phyloP scores from a whole-genome alignment of 2,888 invertebrate genomes.

The Cataglyphis cursor region DNA sequence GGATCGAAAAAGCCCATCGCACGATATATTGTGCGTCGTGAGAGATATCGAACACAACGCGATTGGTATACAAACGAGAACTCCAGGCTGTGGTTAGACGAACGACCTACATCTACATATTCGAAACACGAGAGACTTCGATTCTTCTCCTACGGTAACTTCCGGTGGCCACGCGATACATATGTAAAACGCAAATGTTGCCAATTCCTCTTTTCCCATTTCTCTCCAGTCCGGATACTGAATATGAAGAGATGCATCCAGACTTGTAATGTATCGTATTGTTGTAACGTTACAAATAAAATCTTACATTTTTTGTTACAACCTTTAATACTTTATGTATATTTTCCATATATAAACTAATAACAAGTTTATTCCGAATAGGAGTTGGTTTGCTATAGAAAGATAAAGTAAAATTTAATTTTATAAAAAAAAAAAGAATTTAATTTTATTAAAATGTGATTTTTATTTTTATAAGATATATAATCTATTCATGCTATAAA shows the following conservation, averaged over 20 bases:
- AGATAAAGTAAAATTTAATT: neutral
- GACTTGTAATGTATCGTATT: constrained; percentile 29
- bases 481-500: neutral
- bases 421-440: neutral
- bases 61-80: constrained; percentile 48
- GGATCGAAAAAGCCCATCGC: constrained; percentile 33
- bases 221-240: constrained; percentile 1
- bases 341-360: neutral
- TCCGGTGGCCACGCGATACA: constrained; percentile 49
- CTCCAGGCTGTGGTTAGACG: constrained; percentile 41
- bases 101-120: constrained; percentile 58
- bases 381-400: neutral
- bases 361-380: neutral
- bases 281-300: constrained; percentile 30
- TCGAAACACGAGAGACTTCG: constrained; percentile 52
- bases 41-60: constrained; percentile 43
- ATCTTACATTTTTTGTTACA: neutral
- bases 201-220: constrained; percentile 32
- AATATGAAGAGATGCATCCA: constrained; percentile 30
- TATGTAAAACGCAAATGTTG: constrained; percentile 51
- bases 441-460: neutral
- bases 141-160: constrained; percentile 48
- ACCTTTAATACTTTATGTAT: neutral
- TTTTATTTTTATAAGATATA: constrained; percentile 21
- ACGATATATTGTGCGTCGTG: constrained; percentile 20